phyloP scores from a whole-genome alignment of 2,113 vertebrate species.

The Oryzias javanicus region DNA sequence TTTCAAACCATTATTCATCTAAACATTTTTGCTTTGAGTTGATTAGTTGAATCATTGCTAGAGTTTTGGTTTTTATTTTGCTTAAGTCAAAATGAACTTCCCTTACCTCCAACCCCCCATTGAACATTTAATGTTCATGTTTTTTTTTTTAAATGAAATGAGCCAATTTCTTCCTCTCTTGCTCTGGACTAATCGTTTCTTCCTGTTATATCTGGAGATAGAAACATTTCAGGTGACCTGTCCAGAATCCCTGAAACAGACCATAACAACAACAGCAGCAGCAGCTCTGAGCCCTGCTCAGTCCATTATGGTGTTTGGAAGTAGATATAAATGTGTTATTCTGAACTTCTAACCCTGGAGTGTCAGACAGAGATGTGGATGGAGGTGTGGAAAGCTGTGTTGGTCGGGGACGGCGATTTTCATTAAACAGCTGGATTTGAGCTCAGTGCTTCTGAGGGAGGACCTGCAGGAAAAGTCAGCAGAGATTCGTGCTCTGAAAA shows the following conservation, averaged over 20 bases:
- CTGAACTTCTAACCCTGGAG: constrained; percentile 12
- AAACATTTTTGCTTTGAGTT: too few relatives aligned
- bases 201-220: neutral
- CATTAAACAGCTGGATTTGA: too few relatives aligned
- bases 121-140: too few relatives aligned
- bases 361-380: constrained; percentile 11
- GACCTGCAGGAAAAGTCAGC: constrained; percentile 34
- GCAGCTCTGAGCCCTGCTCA: neutral
- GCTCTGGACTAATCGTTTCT: neutral
- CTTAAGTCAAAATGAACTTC: too few relatives aligned
- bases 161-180: too few relatives aligned
- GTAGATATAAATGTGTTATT: constrained; percentile 24
- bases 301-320: constrained; percentile 14
- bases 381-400: constrained; percentile 9
- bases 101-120: too few relatives aligned
- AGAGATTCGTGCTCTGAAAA: constrained; percentile 50
- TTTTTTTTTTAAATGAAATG: too few relatives aligned
- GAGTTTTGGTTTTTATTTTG: too few relatives aligned
- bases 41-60: too few relatives aligned
- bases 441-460: constrained; percentile 11
- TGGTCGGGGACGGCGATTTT: neutral
- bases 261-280: constrained; percentile 1
- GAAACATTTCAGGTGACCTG: neutral
- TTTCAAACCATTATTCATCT: too few relatives aligned
- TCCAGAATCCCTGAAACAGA: neutral